Evolutionary conservation across 2,888 invertebrate species (phyloP).

Genomic region (Aphodius sticticus): DNA sequence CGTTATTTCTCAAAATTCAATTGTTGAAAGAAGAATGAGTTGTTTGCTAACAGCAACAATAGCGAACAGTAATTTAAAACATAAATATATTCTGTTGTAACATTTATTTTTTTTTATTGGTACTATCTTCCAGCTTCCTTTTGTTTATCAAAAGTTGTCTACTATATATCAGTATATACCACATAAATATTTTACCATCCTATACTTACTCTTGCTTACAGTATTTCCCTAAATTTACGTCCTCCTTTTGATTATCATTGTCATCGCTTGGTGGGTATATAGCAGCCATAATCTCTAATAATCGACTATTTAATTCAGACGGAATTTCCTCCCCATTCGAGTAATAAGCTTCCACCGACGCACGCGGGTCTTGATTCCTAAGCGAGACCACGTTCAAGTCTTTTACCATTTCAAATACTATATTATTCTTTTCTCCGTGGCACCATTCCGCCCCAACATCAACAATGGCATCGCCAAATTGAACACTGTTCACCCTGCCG

Average conservation of each 20-base stretch:
- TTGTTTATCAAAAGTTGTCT: too few species aligned
- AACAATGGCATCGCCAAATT: conserved; percentile 46
- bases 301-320: conserved; percentile 18
- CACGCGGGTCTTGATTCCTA: background rate
- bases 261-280: conserved; percentile 37
- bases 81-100: too few species aligned
- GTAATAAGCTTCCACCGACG: conserved; percentile 33
- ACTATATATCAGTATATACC: too few species aligned
- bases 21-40: too few species aligned
- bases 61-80: too few species aligned
- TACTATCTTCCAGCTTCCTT: too few species aligned
- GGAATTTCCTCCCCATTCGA: conserved; percentile 32
- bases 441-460: conserved; percentile 59
- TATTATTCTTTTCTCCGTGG: conserved; percentile 56
- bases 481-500: conserved; percentile 50
- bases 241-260: conserved; percentile 29
- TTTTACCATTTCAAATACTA: conserved; percentile 54
- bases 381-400: conserved; percentile 48
- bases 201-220: conserved; percentile 38
- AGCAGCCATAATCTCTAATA: conserved; percentile 35
- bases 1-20: too few species aligned
- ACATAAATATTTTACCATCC: too few species aligned
- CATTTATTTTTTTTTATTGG: too few species aligned
- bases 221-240: conserved; percentile 37
- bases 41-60: too few species aligned